Base-by-base conservation (phyloP, 1,140 invertebrate species). In the Aethina tumida region DNA sequence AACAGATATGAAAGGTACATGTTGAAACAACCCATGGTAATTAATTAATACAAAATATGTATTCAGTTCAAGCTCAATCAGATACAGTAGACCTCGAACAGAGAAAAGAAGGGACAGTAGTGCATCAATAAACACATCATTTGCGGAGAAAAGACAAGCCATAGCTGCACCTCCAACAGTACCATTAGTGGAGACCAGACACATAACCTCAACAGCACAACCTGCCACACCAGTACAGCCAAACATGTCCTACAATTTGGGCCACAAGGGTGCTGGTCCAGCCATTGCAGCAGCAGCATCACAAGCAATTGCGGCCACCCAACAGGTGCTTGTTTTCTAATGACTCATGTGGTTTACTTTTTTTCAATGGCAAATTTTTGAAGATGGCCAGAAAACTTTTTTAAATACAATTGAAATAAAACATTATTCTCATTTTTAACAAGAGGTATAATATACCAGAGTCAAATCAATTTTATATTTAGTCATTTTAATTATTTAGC, bases 291-390 rank as follows among this genome's bases (percentile, higher is more conserved):
- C 87, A 1, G 92, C 92, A 9, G 92, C 92, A 0, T 93, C 90
- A 13, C 92, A 97, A 63, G 92, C 92, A 0, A 97, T 97, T 39
- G 90, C 89, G 7, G 91, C 91, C 3, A 97, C 94, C 9, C 90
- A 97, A 53, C 91, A 95, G 68, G 77, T 81, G 59, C n/a, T n/a
- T n/a, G n/a, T n/a, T n/a, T n/a, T n/a, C n/a, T n/a, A n/a, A n/a
- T n/a, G n/a, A n/a, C n/a, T n/a, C n/a, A n/a, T n/a, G n/a, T n/a
- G n/a, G n/a, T n/a, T n/a, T n/a, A n/a, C n/a, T n/a, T n/a, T n/a
- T n/a, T n/a, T n/a, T n/a, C n/a, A n/a, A n/a, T n/a, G n/a, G n/a
- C n/a, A n/a, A n/a, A n/a, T n/a, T n/a, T n/a, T n/a, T n/a, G n/a
- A n/a, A n/a, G n/a, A n/a, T n/a, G n/a, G n/a, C n/a, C n/a, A n/a